Evolutionary conservation across 2,797 vertebrate species (phyloP).

Genomic region (Karalla daura): DNA sequence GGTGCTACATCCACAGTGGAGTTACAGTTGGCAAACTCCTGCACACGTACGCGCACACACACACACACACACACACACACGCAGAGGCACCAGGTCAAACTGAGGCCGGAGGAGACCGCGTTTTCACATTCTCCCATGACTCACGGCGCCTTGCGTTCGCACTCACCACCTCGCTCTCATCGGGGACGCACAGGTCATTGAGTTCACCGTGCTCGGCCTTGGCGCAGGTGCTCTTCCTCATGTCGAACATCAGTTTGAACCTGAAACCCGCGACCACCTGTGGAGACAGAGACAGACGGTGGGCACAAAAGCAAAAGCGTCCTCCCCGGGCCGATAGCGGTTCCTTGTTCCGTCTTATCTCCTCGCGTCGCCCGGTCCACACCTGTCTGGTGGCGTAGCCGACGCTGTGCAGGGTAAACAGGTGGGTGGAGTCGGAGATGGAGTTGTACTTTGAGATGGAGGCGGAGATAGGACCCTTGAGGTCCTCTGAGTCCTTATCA

Average conservation of each 20-base stretch:
- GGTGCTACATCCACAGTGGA: slow-evolving; percentile 83
- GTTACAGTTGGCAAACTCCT: slow-evolving; percentile 80
- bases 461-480: slow-evolving; percentile 77
- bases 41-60: slow-evolving; percentile 25
- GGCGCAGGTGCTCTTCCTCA: slow-evolving; percentile 87
- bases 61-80: slow-evolving; percentile 15
- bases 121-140: neutral
- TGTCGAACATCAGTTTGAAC: slow-evolving; percentile 81
- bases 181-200: slow-evolving; percentile 76
- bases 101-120: neutral
- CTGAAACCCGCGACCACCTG: slow-evolving; percentile 90
- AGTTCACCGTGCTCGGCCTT: slow-evolving; percentile 83
- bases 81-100: neutral
- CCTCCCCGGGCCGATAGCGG: too few relatives aligned
- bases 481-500: slow-evolving; percentile 63
- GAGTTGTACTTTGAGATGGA: slow-evolving; percentile 84
- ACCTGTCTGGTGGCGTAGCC: slow-evolving; percentile 82
- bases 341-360: neutral
- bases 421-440: slow-evolving; percentile 59
- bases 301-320: neutral
- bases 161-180: slow-evolving; percentile 64
- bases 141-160: neutral
- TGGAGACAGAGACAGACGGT: neutral
- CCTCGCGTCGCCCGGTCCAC: neutral
- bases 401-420: slow-evolving; percentile 76